Conservation (phyloP, 2,888 invertebrate genomes). For the Chymomyza amoena region DNA sequence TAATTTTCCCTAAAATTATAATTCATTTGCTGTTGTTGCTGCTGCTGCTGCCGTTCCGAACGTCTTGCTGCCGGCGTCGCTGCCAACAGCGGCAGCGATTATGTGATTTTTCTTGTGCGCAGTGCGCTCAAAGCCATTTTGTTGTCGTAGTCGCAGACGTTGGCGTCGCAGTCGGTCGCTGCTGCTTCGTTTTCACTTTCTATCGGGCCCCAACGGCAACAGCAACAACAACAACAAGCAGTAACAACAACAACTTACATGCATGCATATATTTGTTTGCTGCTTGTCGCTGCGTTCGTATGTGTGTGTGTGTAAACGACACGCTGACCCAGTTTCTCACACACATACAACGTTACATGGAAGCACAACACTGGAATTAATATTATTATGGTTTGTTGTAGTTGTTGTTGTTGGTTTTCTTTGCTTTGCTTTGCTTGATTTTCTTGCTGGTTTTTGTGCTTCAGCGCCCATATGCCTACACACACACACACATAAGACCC, state of each 20-base stretch:
- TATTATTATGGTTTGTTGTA: constrained; percentile 66
- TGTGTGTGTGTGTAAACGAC: constrained; percentile 57
- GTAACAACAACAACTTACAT: not conserved
- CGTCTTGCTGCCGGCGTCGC: constrained; percentile 4
- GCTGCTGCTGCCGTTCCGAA: not conserved
- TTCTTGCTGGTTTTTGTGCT: constrained; percentile 60
- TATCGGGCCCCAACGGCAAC: constrained; percentile 50
- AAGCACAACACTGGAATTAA: constrained; percentile 71
- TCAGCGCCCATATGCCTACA: constrained; percentile 28
- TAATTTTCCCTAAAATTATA: constrained; percentile 70
- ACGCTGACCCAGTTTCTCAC: constrained; percentile 76
- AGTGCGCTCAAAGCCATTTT: constrained; percentile 55
- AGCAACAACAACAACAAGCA: constrained; percentile 17
- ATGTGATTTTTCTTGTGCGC: constrained; percentile 65
- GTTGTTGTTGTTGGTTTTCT: constrained; percentile 27
- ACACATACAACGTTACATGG: constrained; percentile 61
- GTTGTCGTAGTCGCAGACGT: constrained; percentile 63
- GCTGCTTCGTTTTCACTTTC: constrained; percentile 69
- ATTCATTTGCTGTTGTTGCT: constrained; percentile 46
- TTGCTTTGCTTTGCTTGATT: constrained; percentile 62
- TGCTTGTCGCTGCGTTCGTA: constrained; percentile 14
- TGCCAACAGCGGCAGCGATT: constrained; percentile 41
- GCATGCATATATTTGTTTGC: constrained; percentile 6
- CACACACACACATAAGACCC: constrained; percentile 11
- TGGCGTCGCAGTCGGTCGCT: constrained; percentile 20